Percentiles rank a stretch among this genome's conserved stretches.
These are phyloP conservation scores for Bactericera cockerelli DNA, from an alignment of 1,140 invertebrate genomes.

Conservation along the genomic window DNA sequence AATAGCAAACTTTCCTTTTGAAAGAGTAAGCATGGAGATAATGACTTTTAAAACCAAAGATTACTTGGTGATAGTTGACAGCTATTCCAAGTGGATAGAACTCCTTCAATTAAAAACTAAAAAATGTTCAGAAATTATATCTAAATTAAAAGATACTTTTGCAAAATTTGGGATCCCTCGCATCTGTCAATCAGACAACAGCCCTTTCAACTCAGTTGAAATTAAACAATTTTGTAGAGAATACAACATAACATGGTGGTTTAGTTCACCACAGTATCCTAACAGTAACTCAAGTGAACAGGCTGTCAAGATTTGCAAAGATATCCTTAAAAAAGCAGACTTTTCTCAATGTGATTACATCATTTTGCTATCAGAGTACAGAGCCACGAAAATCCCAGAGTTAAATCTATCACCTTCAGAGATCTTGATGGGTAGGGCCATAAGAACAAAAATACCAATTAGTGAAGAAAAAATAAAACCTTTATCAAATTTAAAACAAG, in stretches of 20 bases:
- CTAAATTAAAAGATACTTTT: not conserved
- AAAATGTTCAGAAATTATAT: not conserved
- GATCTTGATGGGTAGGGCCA: not conserved
- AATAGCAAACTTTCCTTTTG: not conserved
- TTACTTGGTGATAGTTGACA: not conserved
- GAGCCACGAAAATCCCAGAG: not conserved
- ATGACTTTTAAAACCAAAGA: not conserved
- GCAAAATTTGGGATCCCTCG: not conserved
- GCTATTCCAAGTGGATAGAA: not conserved
- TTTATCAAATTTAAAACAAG: not conserved
- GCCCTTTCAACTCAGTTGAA: too few relatives aligned
- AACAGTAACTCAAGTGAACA: too few relatives aligned
- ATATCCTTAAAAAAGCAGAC: slow-evolving; percentile 11
- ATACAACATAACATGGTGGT: too few relatives aligned
- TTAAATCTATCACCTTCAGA: not conserved
- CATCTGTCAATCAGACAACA: too few relatives aligned
- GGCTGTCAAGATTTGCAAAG: slow-evolving; percentile 13
- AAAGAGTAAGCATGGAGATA: not conserved
- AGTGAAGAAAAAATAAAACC: not conserved
- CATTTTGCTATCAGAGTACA: not conserved
- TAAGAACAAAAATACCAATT: not conserved
- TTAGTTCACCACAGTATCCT: too few relatives aligned
- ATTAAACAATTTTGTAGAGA: too few relatives aligned
- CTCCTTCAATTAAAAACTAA: not conserved
- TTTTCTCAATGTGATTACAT: not conserved